Evolutionary conservation across 1,140 invertebrate genomes (phyloP), one percentile per base, ranked within the genome.

Genomic region (Meteorus sp.): DNA sequence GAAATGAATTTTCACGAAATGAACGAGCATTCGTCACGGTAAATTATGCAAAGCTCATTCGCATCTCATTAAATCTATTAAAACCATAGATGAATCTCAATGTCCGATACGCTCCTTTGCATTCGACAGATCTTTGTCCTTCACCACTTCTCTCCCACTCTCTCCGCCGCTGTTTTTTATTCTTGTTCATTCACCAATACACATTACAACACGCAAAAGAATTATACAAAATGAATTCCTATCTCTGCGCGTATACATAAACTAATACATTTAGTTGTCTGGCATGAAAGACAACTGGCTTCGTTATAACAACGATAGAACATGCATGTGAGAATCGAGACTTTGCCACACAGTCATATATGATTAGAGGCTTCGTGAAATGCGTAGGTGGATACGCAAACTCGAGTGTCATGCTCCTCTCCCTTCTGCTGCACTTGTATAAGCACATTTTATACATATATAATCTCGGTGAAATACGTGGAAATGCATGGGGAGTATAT

Each of bases 51-150:
- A n/a, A n/a, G n/a, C n/a, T n/a, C n/a, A n/a, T n/a, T n/a, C n/a
- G n/a, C n/a, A 27, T 31, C 8, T 31, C 27, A 59, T 59, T 64
- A 62, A 59, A 57, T 37, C 64, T 27, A 37, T 35, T 37, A 37
- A 50, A 48, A 50, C 20, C 35, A 27, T 25, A 45, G 20, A 57
- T 57, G 27, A 58, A 58, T 51, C 29, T 51, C 9, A n/a, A n/a
- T 31, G 47, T 55, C 23, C 47, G 11, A 58, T 51, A 48, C 31
- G 9, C 20, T 57, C 15, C 29, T 43, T 19, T 31, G 8, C 29
- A 22, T 20, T 57, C 54, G 29, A 19, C 43, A 20, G 8, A 17
- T 31, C 23, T 9, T 23, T 23, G n/a, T n/a, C n/a, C 27, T 29
- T 9, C 4, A 29, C 4, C 27, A 29, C 13, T 7, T 39, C 8